phyloP scores from a whole-genome alignment of 2,797 vertebrate genomes.

The Anguilla anguilla region DNA sequence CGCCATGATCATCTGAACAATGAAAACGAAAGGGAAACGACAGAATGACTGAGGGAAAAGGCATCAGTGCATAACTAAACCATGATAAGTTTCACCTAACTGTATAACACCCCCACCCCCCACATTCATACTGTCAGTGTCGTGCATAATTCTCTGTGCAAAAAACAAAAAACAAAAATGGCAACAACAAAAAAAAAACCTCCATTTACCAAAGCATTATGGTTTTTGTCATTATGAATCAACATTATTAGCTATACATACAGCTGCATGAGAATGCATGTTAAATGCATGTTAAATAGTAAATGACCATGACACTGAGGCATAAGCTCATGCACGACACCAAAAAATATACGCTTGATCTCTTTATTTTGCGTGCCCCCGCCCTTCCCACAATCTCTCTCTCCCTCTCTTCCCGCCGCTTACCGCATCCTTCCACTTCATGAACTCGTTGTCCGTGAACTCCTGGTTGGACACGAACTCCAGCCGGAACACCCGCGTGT shows the following conservation, averaged over 20 bases:
- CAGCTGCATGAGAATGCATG: background rate
- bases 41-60: background rate
- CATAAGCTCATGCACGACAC: background rate
- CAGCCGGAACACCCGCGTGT: conserved; percentile 93
- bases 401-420: conserved; percentile 60
- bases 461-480: conserved; percentile 99
- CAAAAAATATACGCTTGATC: background rate
- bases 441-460: conserved; percentile 96
- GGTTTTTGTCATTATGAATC: background rate
- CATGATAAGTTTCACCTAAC: background rate
- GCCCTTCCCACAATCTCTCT: background rate
- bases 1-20: conserved; percentile 88
- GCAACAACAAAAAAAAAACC: too few species aligned
- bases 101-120: background rate
- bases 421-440: conserved; percentile 99
- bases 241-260: background rate
- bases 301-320: background rate
- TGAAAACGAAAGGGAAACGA: background rate
- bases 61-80: background rate
- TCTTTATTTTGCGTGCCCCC: background rate
- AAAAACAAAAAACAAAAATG: background rate
- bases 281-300: background rate
- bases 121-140: background rate
- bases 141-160: too few species aligned
- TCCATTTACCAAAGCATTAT: background rate